A percentile compares a stretch with the other conserved stretches of the same genome.
Evolutionary conservation across 2,797 vertebrate genomes (phyloP).

Genomic region (Aeoliscus strigatus): DNA sequence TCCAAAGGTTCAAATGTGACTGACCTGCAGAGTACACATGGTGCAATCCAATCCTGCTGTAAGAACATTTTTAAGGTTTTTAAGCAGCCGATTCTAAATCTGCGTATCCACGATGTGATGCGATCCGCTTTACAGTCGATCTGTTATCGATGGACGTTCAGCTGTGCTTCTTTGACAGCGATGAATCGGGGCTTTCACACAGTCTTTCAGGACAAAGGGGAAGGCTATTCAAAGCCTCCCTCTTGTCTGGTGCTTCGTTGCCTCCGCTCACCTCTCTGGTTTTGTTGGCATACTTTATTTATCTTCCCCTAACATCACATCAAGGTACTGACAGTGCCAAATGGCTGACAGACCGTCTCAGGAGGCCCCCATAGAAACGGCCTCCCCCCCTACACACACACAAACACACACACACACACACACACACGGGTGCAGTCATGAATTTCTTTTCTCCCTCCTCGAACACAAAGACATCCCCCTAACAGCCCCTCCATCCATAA

Average conservation of each 20-base stretch:
- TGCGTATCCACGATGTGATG: too few species aligned
- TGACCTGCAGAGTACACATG: background rate
- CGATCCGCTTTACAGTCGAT: constrained; percentile 6
- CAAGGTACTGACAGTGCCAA: constrained; percentile 30
- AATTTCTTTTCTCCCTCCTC: constrained; percentile 21
- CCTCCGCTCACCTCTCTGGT: constrained; percentile 22
- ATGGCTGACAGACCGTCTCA: constrained; percentile 22
- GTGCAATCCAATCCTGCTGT: constrained; percentile 18
- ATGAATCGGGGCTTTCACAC: constrained; percentile 19
- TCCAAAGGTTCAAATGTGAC: constrained; percentile 23
- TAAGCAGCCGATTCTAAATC: too few species aligned
- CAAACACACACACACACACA: constrained; percentile 8
- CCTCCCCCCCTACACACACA: constrained; percentile 5
- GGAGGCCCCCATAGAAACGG: constrained; percentile 33
- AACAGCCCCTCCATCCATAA: constrained; percentile 38
- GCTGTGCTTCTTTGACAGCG: constrained; percentile 7
- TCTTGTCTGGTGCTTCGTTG: constrained; percentile 22
- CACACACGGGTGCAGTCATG: constrained; percentile 25
- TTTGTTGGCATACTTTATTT: constrained; percentile 27
- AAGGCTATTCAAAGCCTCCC: constrained; percentile 22
- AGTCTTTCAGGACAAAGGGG: constrained; percentile 20
- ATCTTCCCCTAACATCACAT: constrained; percentile 20
- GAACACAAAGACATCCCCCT: constrained; percentile 57
- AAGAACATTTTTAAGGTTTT: too few species aligned
- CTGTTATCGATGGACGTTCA: constrained; percentile 10